Conservation (phyloP, 2,797 vertebrate genomes). For the Microctenopoma steveboyesi region DNA sequence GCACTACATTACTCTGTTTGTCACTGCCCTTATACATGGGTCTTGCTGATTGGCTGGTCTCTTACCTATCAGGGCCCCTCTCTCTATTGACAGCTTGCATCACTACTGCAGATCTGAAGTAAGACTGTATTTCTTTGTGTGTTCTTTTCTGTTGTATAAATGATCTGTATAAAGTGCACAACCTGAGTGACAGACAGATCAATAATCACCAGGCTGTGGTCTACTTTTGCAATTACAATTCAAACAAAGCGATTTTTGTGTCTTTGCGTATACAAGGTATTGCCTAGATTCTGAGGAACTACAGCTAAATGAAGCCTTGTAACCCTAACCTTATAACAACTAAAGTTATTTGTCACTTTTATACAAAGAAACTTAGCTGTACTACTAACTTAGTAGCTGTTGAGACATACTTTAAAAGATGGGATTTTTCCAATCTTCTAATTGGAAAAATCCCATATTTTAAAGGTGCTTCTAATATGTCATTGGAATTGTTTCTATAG, state of each 20-base stretch:
- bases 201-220: slow-evolving; percentile 44
- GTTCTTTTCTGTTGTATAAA: neutral
- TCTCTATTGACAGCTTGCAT: slow-evolving; percentile 25
- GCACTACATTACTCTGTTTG: too few relatives aligned
- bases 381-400: too few relatives aligned
- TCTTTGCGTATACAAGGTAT: neutral
- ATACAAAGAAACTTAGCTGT: too few relatives aligned
- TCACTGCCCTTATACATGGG: neutral
- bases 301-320: too few relatives aligned
- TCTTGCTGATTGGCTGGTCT: slow-evolving; percentile 20
- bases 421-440: too few relatives aligned
- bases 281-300: too few relatives aligned
- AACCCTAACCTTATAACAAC: too few relatives aligned
- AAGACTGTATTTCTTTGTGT: neutral
- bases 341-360: too few relatives aligned
- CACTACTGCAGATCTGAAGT: neutral
- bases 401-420: too few relatives aligned
- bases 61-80: slow-evolving; percentile 19
- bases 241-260: slow-evolving; percentile 47
- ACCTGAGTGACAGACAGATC: slow-evolving; percentile 12
- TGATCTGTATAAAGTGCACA: slow-evolving; percentile 7
- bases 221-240: slow-evolving; percentile 53
- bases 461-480: too few relatives aligned
- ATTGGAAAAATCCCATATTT: too few relatives aligned
- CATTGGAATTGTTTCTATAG: too few relatives aligned